Base-by-base conservation (phyloP, 2,797 vertebrate species). In the Lepus oiostolus region DNA sequence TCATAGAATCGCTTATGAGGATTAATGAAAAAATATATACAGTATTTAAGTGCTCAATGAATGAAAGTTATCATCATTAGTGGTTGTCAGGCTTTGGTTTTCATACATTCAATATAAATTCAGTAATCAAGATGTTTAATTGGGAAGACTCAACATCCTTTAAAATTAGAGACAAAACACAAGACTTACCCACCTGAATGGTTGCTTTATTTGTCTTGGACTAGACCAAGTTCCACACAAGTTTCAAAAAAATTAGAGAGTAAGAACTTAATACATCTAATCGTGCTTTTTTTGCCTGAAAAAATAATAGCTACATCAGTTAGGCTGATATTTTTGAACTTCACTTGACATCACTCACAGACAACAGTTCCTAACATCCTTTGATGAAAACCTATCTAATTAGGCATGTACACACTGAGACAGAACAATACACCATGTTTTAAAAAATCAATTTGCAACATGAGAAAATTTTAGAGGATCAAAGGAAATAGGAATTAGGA, bases 401-500 rank as follows among this genome's bases (percentile, higher is more conserved):
- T 54, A 92, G 60, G 54, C 10, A 62, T 74, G 54, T 52, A 75
- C 71, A 47, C 38, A 71, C 85, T 90, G 85, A 83, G 85, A 90
- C 12, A 93, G 85, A 97, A 92, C 85, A 95, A 94, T 84, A 85
- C 1, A 63, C 14, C 11, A 58, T 72, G 14, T 83, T 92, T 62
- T 75, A 10, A 58, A 84, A 88, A 96, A 91, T 77, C 94, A 95
- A 88, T 91, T 90, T 88, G 72, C 77, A 85, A 81, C 72, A 63
- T 93, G 77, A 35, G 47, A 91, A 12, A 52, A 5, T 13, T 82
- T 90, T 58, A 80, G 17, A 84, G 83, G 47, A 86, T 72, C 76
- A 97, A 89, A 90, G 75, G 77, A 97, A 97, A 71, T 30, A 79
- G 76, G 71, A 95, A 96, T 85, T 94, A 86, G 63, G 71, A 85